Evolutionary conservation across 2,113 vertebrate species (phyloP).

Genomic region (Tichodroma muraria): DNA sequence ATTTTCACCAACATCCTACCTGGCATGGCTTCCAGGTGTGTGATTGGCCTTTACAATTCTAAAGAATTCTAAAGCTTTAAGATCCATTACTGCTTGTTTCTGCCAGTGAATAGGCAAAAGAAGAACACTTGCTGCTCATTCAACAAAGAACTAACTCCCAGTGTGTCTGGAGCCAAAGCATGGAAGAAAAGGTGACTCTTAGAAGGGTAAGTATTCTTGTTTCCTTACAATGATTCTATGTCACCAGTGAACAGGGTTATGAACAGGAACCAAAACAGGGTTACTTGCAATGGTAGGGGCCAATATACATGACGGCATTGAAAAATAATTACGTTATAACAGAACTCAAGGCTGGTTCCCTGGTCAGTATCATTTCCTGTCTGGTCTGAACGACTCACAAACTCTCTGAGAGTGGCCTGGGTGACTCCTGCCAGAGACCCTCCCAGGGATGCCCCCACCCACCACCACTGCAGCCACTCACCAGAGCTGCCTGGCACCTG

Average conservation of each 20-base stretch:
- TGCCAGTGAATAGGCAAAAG: neutral
- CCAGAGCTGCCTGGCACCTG: neutral
- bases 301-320: rapidly evolving
- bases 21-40: neutral
- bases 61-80: neutral
- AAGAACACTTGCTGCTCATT: neutral
- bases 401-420: neutral
- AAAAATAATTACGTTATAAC: neutral
- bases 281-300: neutral
- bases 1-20: neutral
- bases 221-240: neutral
- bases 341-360: neutral
- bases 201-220: neutral
- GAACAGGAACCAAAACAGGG: neutral
- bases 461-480: neutral
- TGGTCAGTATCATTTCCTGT: rapidly evolving
- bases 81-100: neutral
- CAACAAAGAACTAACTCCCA: neutral
- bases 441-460: too few species aligned
- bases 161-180: neutral
- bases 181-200: neutral
- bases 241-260: neutral
- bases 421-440: neutral
- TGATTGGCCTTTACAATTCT: neutral
- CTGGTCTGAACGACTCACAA: neutral